Base-by-base conservation (phyloP, 1,140 invertebrate species). In the Coelopa frigida region DNA sequence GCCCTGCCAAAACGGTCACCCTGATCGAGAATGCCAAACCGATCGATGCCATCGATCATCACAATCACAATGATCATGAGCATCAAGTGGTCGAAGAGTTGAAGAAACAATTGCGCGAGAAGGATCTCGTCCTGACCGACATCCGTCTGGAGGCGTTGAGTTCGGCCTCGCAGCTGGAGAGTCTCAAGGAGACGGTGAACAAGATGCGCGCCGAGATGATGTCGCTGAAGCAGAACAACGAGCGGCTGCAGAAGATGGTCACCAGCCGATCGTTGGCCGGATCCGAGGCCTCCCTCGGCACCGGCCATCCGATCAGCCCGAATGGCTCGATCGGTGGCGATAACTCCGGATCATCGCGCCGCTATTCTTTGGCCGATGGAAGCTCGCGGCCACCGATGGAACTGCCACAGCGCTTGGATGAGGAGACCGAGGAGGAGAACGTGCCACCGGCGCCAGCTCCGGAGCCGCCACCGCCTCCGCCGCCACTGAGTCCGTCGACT, bases 191-290 rank as follows among this genome's bases (percentile, higher is more conserved):
- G 63, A 94, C 89, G 29, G 89, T 98, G 59, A 92, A 86, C 58
- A 94, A 93, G 72, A 94, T 98, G 91, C 85, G 89, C 72, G 86
- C 86, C 66, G 94, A 98, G 73, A 97, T 98, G 91, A 73, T 91
- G 54, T 91, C 87, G 56, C 72, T 98, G 54, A 96, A 96, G 65
- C 91, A 96, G 59, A 96, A 98, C 65, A 98, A 98, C 69, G 92
- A 97, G 58, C 78, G 94, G 26, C 75, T 98, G 1, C 92, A 96
- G 58, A 78, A 88, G 53, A 73, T 94, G 52, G 86, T 94, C 2
- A 84, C 84, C 4, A 85, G 81, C 20, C 83, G 89, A 56, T 89
- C 86, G 0, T 61, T 89, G 27, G 84, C 84, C 2, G 87, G 87
- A 2, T 88, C 85, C 7, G 83, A 87, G 52, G 85, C 77, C 46